Base-by-base conservation (phyloP, 1,140 invertebrate species). In the Gryon sp. region DNA sequence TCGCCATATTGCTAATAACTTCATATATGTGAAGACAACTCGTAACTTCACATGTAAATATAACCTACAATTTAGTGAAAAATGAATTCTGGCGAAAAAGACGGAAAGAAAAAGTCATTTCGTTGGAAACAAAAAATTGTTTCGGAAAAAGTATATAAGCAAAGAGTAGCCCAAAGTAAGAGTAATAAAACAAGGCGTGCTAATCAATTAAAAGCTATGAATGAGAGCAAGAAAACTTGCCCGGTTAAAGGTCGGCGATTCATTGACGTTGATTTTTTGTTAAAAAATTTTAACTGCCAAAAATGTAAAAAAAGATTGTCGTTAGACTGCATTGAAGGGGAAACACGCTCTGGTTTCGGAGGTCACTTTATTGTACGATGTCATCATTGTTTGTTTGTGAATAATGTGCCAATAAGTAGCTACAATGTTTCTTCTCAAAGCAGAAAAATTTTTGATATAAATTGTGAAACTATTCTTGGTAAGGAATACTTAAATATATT, bases 381-480 rank as follows among this genome's bases (percentile, higher is more conserved):
- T 36, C 8, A 52, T 7, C 5, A 34, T 16, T 52, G 46, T 20
- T 20, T 36, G 20, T 20, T 20, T 20, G 8, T 20, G 7, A 52
- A 52, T n/a, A 20, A 6, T 1, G 46, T 34, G 2, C 16, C 28
- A 3, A 32, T 26, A 4, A 36, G 30, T n/a, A n/a, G n/a, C 5
- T 16, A 15, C 5, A 19, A 2, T 32, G 11, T n/a, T n/a, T n/a
- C n/a, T n/a, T n/a, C n/a, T n/a, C n/a, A n/a, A n/a, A n/a, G 14
- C 15, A 16, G 36, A n/a, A 48, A 30, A 30, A 12, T 52, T 52
- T 52, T 15, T 34, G 6, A 52, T 34, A 18, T 36, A 11, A 52
- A 52, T 7, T 20, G 1, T 11, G 15, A 34, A 28, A 7, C 45
- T 16, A 26, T 48, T 15, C 26, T 48, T 48, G 26, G 26, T 48